A percentile compares a stretch with the other conserved stretches of the same genome.
These are phyloP conservation scores for Epsilonema sp. DNA, from an alignment of 2,888 invertebrate species.

Conservation along the genomic window DNA sequence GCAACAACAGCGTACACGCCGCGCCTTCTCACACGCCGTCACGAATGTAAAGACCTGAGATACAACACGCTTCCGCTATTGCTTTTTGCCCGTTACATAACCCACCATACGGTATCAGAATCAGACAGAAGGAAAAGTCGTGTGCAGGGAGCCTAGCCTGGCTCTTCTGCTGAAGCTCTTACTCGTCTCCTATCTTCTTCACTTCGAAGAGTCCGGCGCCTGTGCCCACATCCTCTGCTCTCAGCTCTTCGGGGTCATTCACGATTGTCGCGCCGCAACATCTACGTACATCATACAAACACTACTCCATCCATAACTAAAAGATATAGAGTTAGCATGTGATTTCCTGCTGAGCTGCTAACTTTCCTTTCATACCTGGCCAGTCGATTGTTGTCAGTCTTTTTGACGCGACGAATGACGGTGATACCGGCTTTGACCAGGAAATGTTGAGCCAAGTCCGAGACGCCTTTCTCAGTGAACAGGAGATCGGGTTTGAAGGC, in stretches of 20 bases:
- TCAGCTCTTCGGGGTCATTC: constrained; percentile 82
- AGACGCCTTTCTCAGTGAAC: constrained; percentile 94
- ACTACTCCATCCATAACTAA: too few species aligned
- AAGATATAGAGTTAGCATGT: too few species aligned
- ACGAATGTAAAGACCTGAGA: constrained; percentile 49
- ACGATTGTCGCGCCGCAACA: constrained; percentile 85
- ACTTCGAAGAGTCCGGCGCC: constrained; percentile 88
- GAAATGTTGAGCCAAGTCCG: constrained; percentile 41
- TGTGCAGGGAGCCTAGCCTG: too few species aligned
- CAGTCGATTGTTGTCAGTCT: constrained; percentile 88
- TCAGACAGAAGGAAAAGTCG: too few species aligned
- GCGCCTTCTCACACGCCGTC: constrained; percentile 83
- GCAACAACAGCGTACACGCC: constrained; percentile 84
- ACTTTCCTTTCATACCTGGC: constrained; percentile 51
- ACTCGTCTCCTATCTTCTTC: constrained; percentile 48
- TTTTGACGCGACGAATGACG: constrained; percentile 52
- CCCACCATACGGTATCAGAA: too few species aligned
- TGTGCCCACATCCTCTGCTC: constrained; percentile 77
- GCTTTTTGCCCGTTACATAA: too few species aligned
- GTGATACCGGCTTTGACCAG: constrained; percentile 41
- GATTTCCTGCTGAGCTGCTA: too few species aligned
- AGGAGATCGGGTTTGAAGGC: constrained; percentile 78
- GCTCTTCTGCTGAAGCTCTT: too few species aligned
- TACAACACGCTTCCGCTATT: too few species aligned
- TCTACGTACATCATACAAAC: too few species aligned